These are phyloP conservation scores for Philypnodon macrostomus DNA, from an alignment of 2,797 vertebrate genomes.

Conservation along the genomic window DNA sequence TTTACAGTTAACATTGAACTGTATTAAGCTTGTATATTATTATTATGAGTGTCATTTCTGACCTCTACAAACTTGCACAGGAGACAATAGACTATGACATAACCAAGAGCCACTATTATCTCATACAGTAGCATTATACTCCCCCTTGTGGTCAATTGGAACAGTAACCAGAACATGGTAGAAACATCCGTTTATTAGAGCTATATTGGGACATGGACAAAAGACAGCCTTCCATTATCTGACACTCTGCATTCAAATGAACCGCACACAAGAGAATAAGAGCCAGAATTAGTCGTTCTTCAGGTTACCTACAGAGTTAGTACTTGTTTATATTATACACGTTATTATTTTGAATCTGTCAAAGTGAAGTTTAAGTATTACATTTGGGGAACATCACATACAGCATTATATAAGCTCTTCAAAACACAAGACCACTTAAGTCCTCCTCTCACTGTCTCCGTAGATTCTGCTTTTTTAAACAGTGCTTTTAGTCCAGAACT, in stretches of 20 bases:
- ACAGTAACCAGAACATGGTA: slow-evolving; percentile 18
- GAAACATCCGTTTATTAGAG: slow-evolving; percentile 56
- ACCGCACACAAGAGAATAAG: slow-evolving; percentile 1
- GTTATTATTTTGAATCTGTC: too few relatives aligned
- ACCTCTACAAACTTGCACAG: too few relatives aligned
- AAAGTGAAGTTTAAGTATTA: slow-evolving; percentile 41
- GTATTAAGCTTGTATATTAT: too few relatives aligned
- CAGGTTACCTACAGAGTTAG: too few relatives aligned
- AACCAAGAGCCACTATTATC: too few relatives aligned
- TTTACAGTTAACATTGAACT: too few relatives aligned
- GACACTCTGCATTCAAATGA: slow-evolving; percentile 35
- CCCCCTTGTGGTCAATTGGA: slow-evolving; percentile 16
- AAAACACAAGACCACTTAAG: slow-evolving; percentile 34
- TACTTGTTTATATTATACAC: too few relatives aligned
- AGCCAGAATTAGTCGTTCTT: too few relatives aligned
- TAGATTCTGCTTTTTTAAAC: slow-evolving; percentile 38
- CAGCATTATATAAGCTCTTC: slow-evolving; percentile 14
- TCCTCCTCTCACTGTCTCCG: slow-evolving; percentile 52
- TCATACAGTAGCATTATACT: not conserved
- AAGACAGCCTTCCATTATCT: slow-evolving; percentile 27
- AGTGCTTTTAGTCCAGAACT: slow-evolving; percentile 55
- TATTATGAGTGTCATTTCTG: too few relatives aligned
- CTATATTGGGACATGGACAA: slow-evolving; percentile 30
- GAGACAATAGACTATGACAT: too few relatives aligned
- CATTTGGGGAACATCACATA: slow-evolving; percentile 22